Base-by-base conservation (phyloP, 1,140 invertebrate species). In the Babylonia areolata region DNA sequence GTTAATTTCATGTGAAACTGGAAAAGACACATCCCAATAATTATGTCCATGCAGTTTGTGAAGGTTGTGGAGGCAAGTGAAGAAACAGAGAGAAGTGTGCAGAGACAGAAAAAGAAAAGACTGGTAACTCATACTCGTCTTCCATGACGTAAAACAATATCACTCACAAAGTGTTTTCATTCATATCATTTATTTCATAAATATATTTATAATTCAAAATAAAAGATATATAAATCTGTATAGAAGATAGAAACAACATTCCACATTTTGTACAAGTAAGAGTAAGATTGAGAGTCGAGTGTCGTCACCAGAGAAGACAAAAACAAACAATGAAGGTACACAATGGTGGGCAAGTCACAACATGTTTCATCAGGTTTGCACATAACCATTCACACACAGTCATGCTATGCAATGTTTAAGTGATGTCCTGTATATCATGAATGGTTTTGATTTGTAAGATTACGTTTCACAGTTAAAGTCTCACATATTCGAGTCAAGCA, bases 191-290 rank as follows among this genome's bases (percentile, higher is more conserved):
- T 64, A 64, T 64, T 64, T 64, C 58, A 64, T 64, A 64, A 64
- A 64, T 64, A 64, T 64, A 64, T 64, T 64, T 1, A 3, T 3
- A 23, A 23, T 23, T 6, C 12, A 64, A 64, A 64, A 64, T 6
- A 64, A 64, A 11, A 64, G 9, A 64, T 2, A 64, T 2, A 64
- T 64, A 64, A 64, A 64, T 64, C 58, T 64, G 58, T 64, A 64
- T 64, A 64, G 58, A 64, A n/a, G 58, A 64, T 64, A 64, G 58
- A 64, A 64, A 64, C 58, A n/a, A 64, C 58, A 64, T 64, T 64
- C 58, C 15, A 64, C 58, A 23, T 64, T 51, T 64, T 64, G 58
- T 64, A 64, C 58, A 64, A 64, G 15, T n/a, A n/a, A 51, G 46
- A 64, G 58, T 64, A 23, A 64, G 58, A 64, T 64, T 23, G 17